phyloP scores from a whole-genome alignment of 2,888 invertebrate genomes.

The Busseola fusca region DNA sequence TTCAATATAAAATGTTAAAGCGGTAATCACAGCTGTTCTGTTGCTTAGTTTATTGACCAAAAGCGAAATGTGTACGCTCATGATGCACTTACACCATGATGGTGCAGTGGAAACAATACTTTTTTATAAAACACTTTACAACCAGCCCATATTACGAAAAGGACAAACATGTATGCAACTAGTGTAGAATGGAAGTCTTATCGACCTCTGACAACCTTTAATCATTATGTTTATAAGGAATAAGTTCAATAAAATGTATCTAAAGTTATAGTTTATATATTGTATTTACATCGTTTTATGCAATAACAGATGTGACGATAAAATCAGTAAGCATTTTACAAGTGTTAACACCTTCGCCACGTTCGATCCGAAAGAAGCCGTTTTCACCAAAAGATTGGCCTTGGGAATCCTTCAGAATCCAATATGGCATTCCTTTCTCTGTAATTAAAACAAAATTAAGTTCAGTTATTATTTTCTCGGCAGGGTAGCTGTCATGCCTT shows the following conservation, averaged over 20 bases:
- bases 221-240: neutral
- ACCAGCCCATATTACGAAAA: neutral
- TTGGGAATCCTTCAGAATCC: neutral
- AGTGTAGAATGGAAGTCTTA: neutral
- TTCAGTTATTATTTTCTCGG: neutral
- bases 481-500: neutral
- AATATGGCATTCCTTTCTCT: conserved; percentile 1
- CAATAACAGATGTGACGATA: neutral
- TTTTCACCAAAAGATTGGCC: neutral
- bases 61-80: neutral
- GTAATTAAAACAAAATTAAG: neutral
- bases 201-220: neutral
- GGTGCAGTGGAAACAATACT: neutral
- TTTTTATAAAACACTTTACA: neutral
- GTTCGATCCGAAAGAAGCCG: neutral
- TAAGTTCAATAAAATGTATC: neutral
- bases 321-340: neutral
- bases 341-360: conserved; percentile 6
- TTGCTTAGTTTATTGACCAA: neutral
- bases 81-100: neutral
- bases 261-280: neutral
- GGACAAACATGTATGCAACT: neutral
- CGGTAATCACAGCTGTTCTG: neutral
- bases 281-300: neutral
- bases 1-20: neutral